Conservation (phyloP, 2,797 vertebrate genomes). For the Propithecus deckenii region DNA sequence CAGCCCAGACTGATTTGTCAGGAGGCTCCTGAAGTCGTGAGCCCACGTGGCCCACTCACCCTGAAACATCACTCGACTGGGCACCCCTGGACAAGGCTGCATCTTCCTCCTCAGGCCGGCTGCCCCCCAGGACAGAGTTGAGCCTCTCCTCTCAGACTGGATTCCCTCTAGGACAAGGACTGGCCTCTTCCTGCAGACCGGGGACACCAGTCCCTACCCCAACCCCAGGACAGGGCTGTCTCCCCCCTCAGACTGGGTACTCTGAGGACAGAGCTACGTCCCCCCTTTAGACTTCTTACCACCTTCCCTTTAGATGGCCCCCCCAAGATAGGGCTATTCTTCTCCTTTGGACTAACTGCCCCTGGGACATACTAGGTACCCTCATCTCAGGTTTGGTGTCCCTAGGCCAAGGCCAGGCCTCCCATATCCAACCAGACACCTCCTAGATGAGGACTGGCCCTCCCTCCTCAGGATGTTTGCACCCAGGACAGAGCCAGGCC, state of each 20-base stretch:
- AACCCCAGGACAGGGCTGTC: not conserved
- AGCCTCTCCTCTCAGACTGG: not conserved
- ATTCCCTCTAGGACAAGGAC: not conserved
- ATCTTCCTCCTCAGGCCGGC: not conserved
- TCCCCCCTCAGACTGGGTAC: not conserved
- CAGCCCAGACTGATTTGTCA: too few species aligned
- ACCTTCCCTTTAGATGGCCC: not conserved
- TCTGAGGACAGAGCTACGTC: not conserved
- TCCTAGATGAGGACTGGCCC: not conserved
- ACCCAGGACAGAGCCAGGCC: not conserved
- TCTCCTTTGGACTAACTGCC: not conserved
- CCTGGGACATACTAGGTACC: not conserved
- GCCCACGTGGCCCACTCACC: not conserved
- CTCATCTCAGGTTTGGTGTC: not conserved
- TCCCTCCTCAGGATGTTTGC: not conserved
- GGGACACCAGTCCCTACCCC: not conserved
- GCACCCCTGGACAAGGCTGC: not conserved
- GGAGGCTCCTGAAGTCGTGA: not conserved
- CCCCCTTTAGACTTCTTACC: not conserved
- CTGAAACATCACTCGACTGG: not conserved
- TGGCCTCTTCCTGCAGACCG: not conserved
- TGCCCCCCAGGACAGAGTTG: not conserved
- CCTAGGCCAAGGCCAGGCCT: not conserved
- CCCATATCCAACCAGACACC: not conserved
- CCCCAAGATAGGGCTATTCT: not conserved